Base-by-base conservation (phyloP, 92 coral and sea anemone species). In the Phenganax subtilis region DNA sequence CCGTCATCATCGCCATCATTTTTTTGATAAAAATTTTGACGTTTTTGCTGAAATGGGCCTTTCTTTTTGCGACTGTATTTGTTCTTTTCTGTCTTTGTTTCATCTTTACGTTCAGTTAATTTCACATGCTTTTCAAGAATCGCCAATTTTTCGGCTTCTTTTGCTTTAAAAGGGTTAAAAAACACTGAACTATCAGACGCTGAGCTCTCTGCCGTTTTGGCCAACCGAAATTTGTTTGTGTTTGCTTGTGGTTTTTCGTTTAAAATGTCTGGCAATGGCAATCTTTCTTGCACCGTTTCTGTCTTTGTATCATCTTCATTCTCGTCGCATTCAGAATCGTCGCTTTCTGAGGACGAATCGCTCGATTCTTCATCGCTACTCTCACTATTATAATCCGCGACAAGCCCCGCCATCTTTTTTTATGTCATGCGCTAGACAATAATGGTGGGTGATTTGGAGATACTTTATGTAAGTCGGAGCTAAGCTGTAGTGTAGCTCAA, bases 131-230 rank as follows among this genome's bases (percentile, higher is more conserved):
- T 88, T 79, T 94, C 97, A 14, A 94, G 87, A 73, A 88, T 87
- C 44, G 93, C 89, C 8, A 94, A 88, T 75, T 86, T 94, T 75
- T 86, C 85, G 83, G 89, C 88, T 77, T 92, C 98, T 72, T 92
- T 91, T 59, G 97, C 98, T 80, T 88, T 82, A 77, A 86, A 94
- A 16, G 98, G 98, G 72, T 94, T 94, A 71, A 90, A 94, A 85
- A 94, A 94, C 51, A 94, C 88, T 5, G 98, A 94, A 55, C 58
- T 9, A 20, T 29, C 47, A 12, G 17, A 28, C 10, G 37, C 37
- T 5, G 52, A 28, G 17, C 51, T 51, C 15, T 17, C 82, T 44
- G 25, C 44, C 14, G 15, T 20, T 31, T 78, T 64, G 67, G 11
- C 9, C 51, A 72, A 47, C 82, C 30, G 0, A 72, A 54, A 47